phyloP scores from a whole-genome alignment of 2,797 vertebrate species.

The Microctenopoma stevenorrisi region DNA sequence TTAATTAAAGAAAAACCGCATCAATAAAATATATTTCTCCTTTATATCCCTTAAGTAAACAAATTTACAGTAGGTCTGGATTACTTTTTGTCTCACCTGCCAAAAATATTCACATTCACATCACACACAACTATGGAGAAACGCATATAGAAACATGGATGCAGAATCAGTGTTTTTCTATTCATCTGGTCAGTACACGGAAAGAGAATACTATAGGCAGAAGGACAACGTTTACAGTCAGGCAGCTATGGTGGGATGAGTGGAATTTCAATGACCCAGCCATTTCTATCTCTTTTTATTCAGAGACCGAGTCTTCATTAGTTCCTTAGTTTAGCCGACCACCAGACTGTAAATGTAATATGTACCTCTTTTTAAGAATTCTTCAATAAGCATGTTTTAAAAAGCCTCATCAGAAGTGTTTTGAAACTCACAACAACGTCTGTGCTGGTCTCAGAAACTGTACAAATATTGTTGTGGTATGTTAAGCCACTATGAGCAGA shows the following conservation, averaged over 20 bases:
- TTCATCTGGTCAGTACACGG: background rate
- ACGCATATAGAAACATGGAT: background rate
- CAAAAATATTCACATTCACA: background rate
- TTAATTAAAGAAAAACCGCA: slow-evolving; percentile 13
- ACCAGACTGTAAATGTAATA: background rate
- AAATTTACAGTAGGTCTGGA: slow-evolving; percentile 9
- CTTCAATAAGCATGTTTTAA: background rate
- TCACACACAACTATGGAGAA: background rate
- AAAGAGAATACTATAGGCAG: background rate
- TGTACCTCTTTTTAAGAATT: background rate
- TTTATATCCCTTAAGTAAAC: slow-evolving; percentile 14
- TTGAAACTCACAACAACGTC: too few relatives aligned
- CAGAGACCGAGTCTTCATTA: too few relatives aligned
- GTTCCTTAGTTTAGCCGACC: too few relatives aligned
- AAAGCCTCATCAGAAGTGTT: background rate
- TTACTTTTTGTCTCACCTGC: background rate
- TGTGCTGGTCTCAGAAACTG: background rate
- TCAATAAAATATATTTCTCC: slow-evolving; percentile 8
- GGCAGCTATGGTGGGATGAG: background rate
- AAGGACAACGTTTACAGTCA: slow-evolving; percentile 9
- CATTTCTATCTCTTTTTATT: too few relatives aligned
- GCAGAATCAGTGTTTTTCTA: background rate
- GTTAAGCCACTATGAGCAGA: background rate
- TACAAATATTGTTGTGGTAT: background rate
- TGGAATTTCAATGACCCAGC: background rate